Evolutionary conservation across 2,888 invertebrate species (phyloP), one percentile per base, ranked within the genome.

Genomic region (Cheilosia soror): DNA sequence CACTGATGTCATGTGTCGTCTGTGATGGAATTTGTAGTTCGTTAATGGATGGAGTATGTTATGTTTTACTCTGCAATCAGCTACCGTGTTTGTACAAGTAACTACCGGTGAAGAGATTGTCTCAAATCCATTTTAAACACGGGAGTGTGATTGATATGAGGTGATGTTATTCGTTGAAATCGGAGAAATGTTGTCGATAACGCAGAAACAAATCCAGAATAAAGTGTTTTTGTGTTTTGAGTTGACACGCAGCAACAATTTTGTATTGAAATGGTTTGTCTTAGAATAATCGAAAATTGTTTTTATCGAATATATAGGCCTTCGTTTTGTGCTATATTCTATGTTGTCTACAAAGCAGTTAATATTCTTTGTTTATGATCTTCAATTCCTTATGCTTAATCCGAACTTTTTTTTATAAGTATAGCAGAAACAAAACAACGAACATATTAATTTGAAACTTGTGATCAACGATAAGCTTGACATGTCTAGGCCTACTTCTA

Each of bases 31-130:
- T 84, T 79, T 76, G 71, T 37, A 37, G 37, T 84, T 79, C 79
- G 60, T 66, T 84, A 84, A 84, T 84, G 84, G 75, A 71, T 79
- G 15, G 84, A 71, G 75, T 66, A 60, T 84, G 79, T 71, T 75
- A 27, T 76, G 55, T 79, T 71, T 71, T 71, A 27, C 69, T 49
- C 31, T 49, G 69, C 69, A 75, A 80, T 82, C 77, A 55, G 75
- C 84, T 71, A 84, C 79, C 65, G 84, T 84, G 75, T 79, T 79
- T 79, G 69, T 49, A 79, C 84, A 75, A 75, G 44, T 37, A 65
- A 73, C 72, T 51, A 51, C 51, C 25, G 73, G 37, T 53, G 65
- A 44, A 13, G n/a, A 71, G 66, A 71, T 80, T 76, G 79, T 60
- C 65, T 76, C 65, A 66, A 75, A 80, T 76, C 60, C 79, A 65